Conservation (phyloP, 2,113 vertebrate species). For the Mesoclemmys tuberculata region DNA sequence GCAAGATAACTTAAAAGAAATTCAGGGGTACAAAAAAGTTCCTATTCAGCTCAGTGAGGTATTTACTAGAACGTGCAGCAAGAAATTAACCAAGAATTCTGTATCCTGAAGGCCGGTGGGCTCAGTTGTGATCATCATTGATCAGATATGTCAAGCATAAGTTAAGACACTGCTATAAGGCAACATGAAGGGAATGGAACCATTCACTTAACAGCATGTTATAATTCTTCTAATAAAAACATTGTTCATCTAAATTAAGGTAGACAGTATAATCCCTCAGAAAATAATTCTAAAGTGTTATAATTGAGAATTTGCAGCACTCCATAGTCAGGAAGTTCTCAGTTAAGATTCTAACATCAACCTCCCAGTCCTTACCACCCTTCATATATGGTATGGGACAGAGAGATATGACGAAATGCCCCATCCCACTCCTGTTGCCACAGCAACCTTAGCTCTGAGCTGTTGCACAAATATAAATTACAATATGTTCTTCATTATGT, state of each 20-base stretch:
- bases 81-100: not conserved
- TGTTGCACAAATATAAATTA: not conserved
- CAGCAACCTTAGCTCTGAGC: accelerated
- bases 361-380: not conserved
- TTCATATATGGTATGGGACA: not conserved
- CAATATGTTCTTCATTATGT: not conserved
- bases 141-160: not conserved
- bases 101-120: not conserved
- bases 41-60: not conserved
- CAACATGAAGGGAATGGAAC: not conserved
- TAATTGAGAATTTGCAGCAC: not conserved
- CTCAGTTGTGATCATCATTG: not conserved
- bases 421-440: not conserved
- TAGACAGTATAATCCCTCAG: not conserved
- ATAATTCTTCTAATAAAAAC: not conserved
- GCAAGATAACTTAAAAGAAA: not conserved
- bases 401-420: not conserved
- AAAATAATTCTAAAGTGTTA: not conserved
- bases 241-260: not conserved
- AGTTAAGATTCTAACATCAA: not conserved
- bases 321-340: not conserved
- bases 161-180: not conserved
- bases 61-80: not conserved
- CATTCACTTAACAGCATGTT: not conserved
- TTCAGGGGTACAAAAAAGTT: not conserved